These are phyloP conservation scores for Drosophila diplacantha DNA, from an alignment of 2,888 invertebrate species.

Conservation along the genomic window DNA sequence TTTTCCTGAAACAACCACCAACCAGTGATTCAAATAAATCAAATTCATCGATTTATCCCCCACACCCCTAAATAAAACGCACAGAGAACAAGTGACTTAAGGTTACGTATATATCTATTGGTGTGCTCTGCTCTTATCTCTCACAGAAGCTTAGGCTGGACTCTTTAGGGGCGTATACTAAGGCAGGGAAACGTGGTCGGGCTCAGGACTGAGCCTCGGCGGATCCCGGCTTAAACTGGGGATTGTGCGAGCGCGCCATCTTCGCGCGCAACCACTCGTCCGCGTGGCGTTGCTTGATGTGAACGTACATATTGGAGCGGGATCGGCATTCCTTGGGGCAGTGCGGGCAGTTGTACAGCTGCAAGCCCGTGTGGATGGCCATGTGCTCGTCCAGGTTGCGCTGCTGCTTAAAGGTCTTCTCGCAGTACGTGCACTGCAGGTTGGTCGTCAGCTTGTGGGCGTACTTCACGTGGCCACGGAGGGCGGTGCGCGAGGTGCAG, in stretches of 20 bases:
- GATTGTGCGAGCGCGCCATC: slow-evolving; percentile 66
- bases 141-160: slow-evolving; percentile 8
- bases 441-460: slow-evolving; percentile 67
- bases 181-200: neutral
- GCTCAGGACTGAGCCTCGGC: neutral
- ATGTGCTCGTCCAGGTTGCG: slow-evolving; percentile 73
- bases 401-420: slow-evolving; percentile 69
- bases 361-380: slow-evolving; percentile 72
- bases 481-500: slow-evolving; percentile 67
- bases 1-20: neutral
- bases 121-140: slow-evolving; percentile 1
- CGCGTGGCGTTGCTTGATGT: slow-evolving; percentile 72
- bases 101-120: slow-evolving; percentile 11
- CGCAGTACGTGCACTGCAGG: slow-evolving; percentile 69
- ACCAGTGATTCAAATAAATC: neutral
- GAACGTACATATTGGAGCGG: slow-evolving; percentile 74
- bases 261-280: slow-evolving; percentile 73
- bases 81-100: neutral
- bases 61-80: neutral
- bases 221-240: slow-evolving; percentile 51
- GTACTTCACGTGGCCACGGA: slow-evolving; percentile 69
- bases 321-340: slow-evolving; percentile 74
- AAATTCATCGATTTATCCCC: neutral
- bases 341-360: slow-evolving; percentile 72
- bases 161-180: neutral